Conservation (phyloP, 2,797 vertebrate species). For the Okamejei kenojei region DNA sequence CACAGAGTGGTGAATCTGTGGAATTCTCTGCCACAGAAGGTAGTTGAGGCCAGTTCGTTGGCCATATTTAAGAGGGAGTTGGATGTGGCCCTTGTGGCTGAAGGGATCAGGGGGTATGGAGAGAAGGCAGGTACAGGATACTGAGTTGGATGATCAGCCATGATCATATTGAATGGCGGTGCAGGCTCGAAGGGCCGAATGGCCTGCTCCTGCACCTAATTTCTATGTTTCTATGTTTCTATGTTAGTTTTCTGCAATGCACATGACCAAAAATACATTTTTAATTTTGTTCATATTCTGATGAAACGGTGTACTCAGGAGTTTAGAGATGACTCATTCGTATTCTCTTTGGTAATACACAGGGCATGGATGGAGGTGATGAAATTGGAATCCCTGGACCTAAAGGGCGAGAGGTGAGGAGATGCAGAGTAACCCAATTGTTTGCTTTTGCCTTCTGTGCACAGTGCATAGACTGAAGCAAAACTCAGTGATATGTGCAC, state of each 20-base stretch:
- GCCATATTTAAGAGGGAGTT: too few relatives aligned
- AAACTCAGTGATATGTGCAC: neutral
- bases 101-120: too few relatives aligned
- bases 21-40: too few relatives aligned
- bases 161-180: too few relatives aligned
- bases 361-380: conserved; percentile 70
- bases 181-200: too few relatives aligned
- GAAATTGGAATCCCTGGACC: conserved; percentile 60
- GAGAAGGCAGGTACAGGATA: too few relatives aligned
- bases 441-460: neutral
- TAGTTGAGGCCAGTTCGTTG: too few relatives aligned
- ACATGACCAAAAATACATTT: neutral
- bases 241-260: neutral
- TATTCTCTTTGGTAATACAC: conserved; percentile 41
- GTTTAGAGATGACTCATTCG: neutral
- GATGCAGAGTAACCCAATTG: neutral
- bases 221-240: too few relatives aligned
- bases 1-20: too few relatives aligned
- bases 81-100: too few relatives aligned
- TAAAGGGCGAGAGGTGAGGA: conserved; percentile 67
- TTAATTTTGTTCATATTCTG: neutral
- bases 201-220: too few relatives aligned
- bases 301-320: neutral
- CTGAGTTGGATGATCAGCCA: too few relatives aligned
- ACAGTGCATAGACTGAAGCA: neutral